Percentiles rank a stretch among this genome's conserved stretches.
Evolutionary conservation across 1,140 invertebrate genomes (phyloP).

Genomic region (Tetranychus urticae): DNA sequence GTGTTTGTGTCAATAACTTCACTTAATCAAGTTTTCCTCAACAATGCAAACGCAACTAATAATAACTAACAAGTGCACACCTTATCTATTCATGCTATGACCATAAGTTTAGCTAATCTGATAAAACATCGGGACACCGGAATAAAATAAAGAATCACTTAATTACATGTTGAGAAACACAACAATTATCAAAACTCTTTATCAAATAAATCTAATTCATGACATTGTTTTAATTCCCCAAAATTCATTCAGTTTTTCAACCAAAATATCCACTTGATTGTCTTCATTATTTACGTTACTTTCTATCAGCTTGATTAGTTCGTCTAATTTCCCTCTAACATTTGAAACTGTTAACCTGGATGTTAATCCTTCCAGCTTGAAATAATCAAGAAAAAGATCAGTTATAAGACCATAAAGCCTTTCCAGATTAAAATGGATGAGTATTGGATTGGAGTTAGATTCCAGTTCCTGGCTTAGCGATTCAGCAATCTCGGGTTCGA

Average conservation of each 20-base stretch:
- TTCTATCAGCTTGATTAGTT: conserved; percentile 5
- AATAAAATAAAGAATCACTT: too few species aligned
- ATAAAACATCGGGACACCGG: too few species aligned
- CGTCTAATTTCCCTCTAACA: conserved; percentile 1
- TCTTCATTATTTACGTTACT: background rate
- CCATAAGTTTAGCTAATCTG: too few species aligned
- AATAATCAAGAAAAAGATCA: conserved; percentile 11
- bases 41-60: too few species aligned
- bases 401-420: conserved; percentile 9
- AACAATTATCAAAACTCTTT: too few species aligned
- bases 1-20: too few species aligned
- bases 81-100: too few species aligned
- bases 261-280: background rate
- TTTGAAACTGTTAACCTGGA: background rate
- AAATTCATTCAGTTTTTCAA: conserved; percentile 6
- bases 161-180: too few species aligned
- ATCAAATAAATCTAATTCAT: too few species aligned
- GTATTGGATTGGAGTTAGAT: background rate
- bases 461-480: conserved; percentile 3
- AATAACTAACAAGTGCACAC: too few species aligned
- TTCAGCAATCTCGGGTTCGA: conserved; percentile 5
- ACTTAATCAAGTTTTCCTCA: too few species aligned
- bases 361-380: conserved; percentile 5
- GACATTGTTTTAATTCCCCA: background rate
- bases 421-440: background rate